phyloP scores from a whole-genome alignment of 2,888 invertebrate genomes.

The Protodeltote pygarga region DNA sequence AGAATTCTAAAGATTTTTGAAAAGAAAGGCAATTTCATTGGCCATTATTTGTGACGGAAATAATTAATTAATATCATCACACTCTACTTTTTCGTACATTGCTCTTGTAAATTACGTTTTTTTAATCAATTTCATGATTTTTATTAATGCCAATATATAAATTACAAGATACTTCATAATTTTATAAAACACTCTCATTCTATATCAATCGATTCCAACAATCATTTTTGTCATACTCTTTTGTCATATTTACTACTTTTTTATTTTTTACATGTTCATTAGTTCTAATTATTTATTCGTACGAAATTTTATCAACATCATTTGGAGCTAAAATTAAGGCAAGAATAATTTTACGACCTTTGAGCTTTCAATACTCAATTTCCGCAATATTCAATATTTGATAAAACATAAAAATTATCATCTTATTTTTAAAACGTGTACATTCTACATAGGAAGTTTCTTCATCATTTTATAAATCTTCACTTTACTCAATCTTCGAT shows the following conservation, averaged over 20 bases:
- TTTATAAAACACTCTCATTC: constrained; percentile 29
- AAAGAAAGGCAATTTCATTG: constrained; percentile 77
- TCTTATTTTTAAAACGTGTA: constrained; percentile 23
- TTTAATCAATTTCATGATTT: constrained; percentile 14
- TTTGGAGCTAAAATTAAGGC: constrained; percentile 41
- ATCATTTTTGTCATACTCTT: constrained; percentile 8
- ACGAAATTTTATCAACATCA: constrained; percentile 26
- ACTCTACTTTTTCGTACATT: constrained; percentile 33
- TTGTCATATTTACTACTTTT: constrained; percentile 14
- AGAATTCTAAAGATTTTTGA: constrained; percentile 57
- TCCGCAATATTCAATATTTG: constrained; percentile 10
- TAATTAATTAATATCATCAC: constrained; percentile 25
- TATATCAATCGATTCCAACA: constrained; percentile 23
- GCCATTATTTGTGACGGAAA: constrained; percentile 55
- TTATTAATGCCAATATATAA: constrained; percentile 11
- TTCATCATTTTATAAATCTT: constrained; percentile 24
- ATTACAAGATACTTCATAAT: constrained; percentile 14
- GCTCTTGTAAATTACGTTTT: constrained; percentile 7
- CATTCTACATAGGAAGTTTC: constrained; percentile 42
- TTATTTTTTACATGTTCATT: constrained; percentile 7
- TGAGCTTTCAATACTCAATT: constrained; percentile 11
- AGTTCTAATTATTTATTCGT: constrained; percentile 26
- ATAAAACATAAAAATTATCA: constrained; percentile 24
- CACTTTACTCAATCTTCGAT: background rate
- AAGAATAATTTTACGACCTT: constrained; percentile 33